phyloP scores from a whole-genome alignment of 2,888 invertebrate genomes.

The Philereme transversata region DNA sequence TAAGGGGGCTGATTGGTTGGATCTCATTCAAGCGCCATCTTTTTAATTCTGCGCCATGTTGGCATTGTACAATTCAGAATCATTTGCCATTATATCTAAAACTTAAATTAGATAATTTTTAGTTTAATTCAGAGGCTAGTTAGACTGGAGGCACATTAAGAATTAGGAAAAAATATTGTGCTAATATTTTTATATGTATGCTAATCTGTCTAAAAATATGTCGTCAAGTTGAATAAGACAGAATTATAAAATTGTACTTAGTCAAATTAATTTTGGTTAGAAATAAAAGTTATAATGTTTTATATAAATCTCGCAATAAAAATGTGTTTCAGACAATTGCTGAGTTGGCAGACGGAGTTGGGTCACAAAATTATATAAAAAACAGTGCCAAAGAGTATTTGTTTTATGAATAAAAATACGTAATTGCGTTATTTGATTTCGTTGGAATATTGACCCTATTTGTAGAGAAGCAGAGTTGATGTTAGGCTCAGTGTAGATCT shows the following conservation, averaged over 20 bases:
- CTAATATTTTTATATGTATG: too few relatives aligned
- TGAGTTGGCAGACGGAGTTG: slow-evolving; percentile 7
- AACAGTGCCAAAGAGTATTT: slow-evolving; percentile 40
- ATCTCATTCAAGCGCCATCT: slow-evolving; percentile 12
- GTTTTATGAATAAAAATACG: slow-evolving; percentile 35
- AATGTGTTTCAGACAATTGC: slow-evolving; percentile 14
- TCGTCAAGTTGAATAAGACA: too few relatives aligned
- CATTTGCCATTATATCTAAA: neutral
- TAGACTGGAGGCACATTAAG: slow-evolving; percentile 14
- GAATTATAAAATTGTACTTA: too few relatives aligned
- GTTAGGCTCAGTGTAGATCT: slow-evolving; percentile 9
- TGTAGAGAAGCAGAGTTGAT: slow-evolving; percentile 10
- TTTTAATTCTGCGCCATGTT: neutral
- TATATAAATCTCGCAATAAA: neutral
- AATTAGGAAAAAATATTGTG: too few relatives aligned
- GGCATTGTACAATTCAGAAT: neutral
- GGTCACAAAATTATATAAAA: slow-evolving; percentile 37
- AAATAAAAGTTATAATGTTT: too few relatives aligned
- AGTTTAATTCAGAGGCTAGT: slow-evolving; percentile 22
- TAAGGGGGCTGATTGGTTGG: slow-evolving; percentile 4
- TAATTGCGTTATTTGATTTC: slow-evolving; percentile 29
- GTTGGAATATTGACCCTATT: slow-evolving; percentile 22
- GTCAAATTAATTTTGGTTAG: too few relatives aligned
- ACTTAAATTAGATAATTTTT: slow-evolving; percentile 7
- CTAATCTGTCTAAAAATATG: too few relatives aligned